Evolutionary conservation across 2,797 vertebrate genomes (phyloP).

Genomic region (Malurus leucopterus): DNA sequence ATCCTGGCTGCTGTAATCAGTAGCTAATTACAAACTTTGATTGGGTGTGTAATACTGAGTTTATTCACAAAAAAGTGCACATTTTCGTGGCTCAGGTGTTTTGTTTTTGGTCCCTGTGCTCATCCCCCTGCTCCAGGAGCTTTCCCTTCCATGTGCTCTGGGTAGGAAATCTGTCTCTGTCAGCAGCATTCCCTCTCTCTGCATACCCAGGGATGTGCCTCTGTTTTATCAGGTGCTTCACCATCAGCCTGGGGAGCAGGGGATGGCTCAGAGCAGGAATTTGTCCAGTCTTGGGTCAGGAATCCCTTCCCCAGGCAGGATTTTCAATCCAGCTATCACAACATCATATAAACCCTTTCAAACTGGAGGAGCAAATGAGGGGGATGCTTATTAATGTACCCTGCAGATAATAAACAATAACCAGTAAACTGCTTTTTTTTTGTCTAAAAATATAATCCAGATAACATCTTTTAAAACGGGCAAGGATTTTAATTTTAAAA

Average conservation of each 20-base stretch:
- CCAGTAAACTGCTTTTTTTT: neutral
- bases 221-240: constrained; percentile 17
- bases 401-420: neutral
- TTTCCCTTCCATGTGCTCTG: neutral
- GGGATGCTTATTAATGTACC: neutral
- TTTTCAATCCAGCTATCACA: neutral
- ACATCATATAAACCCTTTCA: neutral
- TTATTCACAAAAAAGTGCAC: neutral
- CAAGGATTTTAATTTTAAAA: neutral
- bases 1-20: neutral
- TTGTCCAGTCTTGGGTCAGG: neutral
- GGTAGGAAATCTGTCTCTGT: neutral
- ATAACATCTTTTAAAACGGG: neutral
- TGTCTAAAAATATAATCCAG: neutral
- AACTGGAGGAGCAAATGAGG: neutral
- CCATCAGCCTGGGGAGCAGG: neutral
- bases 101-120: neutral
- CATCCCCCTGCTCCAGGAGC: neutral
- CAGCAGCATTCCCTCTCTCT: neutral
- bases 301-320: neutral
- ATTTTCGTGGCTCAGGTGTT: neutral
- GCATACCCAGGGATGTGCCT: neutral
- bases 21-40: neutral
- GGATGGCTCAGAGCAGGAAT: neutral
- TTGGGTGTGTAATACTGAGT: accelerated